Conservation (phyloP, 1,140 invertebrate genomes). For the Bicyclus anynana region DNA sequence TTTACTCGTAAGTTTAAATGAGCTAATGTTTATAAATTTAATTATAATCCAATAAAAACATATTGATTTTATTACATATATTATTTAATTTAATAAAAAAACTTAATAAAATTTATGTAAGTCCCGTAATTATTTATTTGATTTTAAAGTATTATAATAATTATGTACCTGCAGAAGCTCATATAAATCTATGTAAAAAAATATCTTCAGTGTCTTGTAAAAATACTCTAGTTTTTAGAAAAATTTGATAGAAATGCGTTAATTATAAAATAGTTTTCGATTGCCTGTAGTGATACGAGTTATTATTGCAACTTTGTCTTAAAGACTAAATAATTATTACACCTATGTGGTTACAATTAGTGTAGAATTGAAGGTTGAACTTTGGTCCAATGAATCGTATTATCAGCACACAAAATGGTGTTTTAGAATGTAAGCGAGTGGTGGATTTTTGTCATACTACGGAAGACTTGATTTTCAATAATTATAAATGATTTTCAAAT, state of each 20-base stretch:
- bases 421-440: conserved; percentile 40
- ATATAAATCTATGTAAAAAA: conserved; percentile 28
- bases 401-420: conserved; percentile 59
- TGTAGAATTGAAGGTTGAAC: conserved; percentile 69
- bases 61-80: too few relatives aligned
- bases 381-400: conserved; percentile 74
- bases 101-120: too few relatives aligned
- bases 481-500: too few relatives aligned
- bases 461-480: too few relatives aligned
- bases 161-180: neutral
- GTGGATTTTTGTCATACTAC: conserved; percentile 2
- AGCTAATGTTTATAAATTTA: neutral
- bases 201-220: conserved; percentile 33
- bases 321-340: conserved; percentile 14
- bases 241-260: conserved; percentile 12
- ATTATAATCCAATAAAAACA: neutral
- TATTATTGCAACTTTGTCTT: conserved; percentile 26
- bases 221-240: conserved; percentile 14
- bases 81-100: too few relatives aligned
- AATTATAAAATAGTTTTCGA: conserved; percentile 19
- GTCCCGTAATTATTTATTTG: too few relatives aligned
- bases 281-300: conserved; percentile 22
- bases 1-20: conserved; percentile 37
- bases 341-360: conserved; percentile 24
- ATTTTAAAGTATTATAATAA: too few relatives aligned